These are phyloP conservation scores for Laothoe populi DNA, from an alignment of 2,888 invertebrate species.

Conservation along the genomic window DNA sequence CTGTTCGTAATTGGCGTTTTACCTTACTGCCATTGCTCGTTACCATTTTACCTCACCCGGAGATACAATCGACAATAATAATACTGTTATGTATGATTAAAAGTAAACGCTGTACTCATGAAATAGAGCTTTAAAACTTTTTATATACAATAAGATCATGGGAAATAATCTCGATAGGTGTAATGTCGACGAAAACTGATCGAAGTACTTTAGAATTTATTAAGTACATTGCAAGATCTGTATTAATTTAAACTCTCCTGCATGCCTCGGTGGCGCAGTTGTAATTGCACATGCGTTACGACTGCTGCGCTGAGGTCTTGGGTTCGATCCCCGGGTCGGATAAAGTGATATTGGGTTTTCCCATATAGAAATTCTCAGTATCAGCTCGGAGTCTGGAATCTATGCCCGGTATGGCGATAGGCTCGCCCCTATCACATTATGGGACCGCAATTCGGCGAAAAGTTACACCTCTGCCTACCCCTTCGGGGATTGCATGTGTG, in stretches of 20 bases:
- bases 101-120: conserved; percentile 33
- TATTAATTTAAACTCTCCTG: neutral
- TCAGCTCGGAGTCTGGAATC: no score
- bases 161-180: neutral
- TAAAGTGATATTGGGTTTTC: no score
- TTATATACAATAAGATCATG: conserved; percentile 34
- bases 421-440: no score
- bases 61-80: conserved; percentile 35
- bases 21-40: conserved; percentile 38
- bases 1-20: conserved; percentile 45
- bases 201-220: neutral
- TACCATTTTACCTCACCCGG: conserved; percentile 41
- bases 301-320: no score
- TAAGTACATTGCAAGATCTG: neutral
- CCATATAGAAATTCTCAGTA: no score
- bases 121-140: conserved; percentile 39
- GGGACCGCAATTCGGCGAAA: no score
- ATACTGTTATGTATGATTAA: conserved; percentile 34
- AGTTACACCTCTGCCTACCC: no score
- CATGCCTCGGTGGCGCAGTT: no score
- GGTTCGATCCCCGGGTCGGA: no score
- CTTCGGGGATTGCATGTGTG: no score
- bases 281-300: no score
- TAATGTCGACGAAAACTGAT: neutral
- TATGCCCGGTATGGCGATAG: no score